Evolutionary conservation across 2,888 invertebrate genomes (phyloP).

Genomic region (Spialia ferax): DNA sequence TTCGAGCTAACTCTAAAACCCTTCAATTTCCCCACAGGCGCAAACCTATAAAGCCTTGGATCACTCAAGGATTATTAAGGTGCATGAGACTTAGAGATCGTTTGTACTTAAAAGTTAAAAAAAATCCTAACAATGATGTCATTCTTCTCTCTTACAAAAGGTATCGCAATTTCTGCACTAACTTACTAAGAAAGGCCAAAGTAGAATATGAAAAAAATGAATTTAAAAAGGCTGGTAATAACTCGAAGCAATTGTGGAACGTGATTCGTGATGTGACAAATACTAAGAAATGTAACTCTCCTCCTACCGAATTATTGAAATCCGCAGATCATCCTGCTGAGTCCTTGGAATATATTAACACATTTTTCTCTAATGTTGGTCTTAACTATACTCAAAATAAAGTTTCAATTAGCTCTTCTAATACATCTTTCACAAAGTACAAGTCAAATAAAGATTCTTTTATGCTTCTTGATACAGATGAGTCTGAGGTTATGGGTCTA

Average conservation of each 20-base stretch:
- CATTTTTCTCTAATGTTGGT: background rate
- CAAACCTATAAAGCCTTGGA: constrained; percentile 1
- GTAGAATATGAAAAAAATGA: background rate
- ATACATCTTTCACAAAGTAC: background rate
- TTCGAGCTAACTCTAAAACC: background rate
- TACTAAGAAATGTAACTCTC: background rate
- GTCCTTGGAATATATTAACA: background rate
- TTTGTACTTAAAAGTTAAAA: background rate
- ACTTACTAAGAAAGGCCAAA: background rate
- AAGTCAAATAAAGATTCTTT: background rate
- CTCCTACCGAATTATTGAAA: background rate
- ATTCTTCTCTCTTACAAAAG: background rate
- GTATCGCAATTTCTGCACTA: constrained; percentile 2
- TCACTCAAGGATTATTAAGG: background rate
- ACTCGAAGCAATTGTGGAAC: background rate
- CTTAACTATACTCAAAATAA: background rate
- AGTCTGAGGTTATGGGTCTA: background rate
- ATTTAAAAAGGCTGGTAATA: constrained; percentile 5
- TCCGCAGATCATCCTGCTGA: background rate
- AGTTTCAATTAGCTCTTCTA: background rate
- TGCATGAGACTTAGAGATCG: background rate
- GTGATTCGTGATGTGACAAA: background rate
- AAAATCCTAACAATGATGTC: background rate
- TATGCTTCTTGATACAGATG: constrained; percentile 9
- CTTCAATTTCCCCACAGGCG: background rate